phyloP scores from a whole-genome alignment of 2,797 vertebrate genomes.

The Margarornis squamiger region DNA sequence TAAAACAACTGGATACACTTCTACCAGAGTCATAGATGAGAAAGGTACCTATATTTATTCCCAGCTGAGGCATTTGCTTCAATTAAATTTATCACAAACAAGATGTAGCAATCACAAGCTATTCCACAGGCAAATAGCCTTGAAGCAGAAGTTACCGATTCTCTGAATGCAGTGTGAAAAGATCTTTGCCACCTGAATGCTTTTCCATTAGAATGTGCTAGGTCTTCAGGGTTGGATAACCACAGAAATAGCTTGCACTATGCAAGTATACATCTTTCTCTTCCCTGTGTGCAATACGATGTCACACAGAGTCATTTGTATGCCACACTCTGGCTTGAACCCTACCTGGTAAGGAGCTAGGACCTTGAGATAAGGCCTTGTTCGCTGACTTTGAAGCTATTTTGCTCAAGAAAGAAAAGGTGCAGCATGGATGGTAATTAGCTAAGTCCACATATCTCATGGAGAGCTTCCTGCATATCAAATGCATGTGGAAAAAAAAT shows the following conservation, averaged over 20 bases:
- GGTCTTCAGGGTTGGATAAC: constrained; percentile 55
- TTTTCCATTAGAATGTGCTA: constrained; percentile 57
- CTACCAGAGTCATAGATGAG: neutral
- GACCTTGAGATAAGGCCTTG: neutral
- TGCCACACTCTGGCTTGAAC: neutral
- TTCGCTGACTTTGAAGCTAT: constrained; percentile 9
- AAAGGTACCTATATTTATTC: neutral
- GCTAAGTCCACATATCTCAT: neutral
- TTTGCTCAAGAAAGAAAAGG: neutral
- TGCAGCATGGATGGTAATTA: neutral
- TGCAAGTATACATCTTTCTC: constrained; percentile 12
- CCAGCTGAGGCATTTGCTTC: constrained; percentile 1
- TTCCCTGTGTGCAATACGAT: neutral
- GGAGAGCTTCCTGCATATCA: neutral
- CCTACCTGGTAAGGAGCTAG: neutral
- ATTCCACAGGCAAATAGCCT: constrained; percentile 7
- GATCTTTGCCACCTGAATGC: constrained; percentile 54
- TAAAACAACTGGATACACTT: neutral
- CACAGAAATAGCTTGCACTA: constrained; percentile 49
- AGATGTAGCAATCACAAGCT: neutral
- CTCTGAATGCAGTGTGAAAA: constrained; percentile 26
- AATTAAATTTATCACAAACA: constrained; percentile 44
- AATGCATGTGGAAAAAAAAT: neutral
- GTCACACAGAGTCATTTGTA: neutral
- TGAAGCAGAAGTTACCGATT: constrained; percentile 49